Evolutionary conservation across 1,140 invertebrate species (phyloP).

Genomic region (Drosophila rufa): DNA sequence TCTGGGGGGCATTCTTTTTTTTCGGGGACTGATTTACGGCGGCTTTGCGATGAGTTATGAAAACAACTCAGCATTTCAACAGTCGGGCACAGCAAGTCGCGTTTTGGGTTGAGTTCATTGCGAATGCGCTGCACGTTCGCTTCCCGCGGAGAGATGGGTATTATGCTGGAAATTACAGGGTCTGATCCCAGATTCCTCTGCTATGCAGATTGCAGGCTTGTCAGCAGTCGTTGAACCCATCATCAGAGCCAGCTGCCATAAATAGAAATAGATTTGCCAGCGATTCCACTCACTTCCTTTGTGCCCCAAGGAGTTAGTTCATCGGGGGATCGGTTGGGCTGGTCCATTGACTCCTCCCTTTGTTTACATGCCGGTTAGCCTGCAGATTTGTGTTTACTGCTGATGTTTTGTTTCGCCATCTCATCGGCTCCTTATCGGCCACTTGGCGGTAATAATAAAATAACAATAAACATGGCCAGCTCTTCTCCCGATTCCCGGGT

Average conservation of each 20-base stretch:
- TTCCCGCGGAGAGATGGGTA: constrained; percentile 22
- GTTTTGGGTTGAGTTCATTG: constrained; percentile 12
- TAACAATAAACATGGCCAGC: constrained; percentile 54
- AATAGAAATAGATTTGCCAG: constrained; percentile 40
- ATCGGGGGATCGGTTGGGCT: not conserved
- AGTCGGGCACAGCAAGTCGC: constrained; percentile 26
- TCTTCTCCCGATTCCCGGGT: not conserved
- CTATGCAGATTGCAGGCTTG: constrained; percentile 27
- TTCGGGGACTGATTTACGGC: constrained; percentile 66
- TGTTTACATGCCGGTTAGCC: constrained; percentile 47
- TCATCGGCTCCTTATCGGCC: constrained; percentile 62
- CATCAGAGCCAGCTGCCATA: constrained; percentile 36
- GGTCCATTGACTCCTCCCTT: constrained; percentile 35
- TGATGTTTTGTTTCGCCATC: constrained; percentile 21
- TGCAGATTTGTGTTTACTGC: constrained; percentile 34
- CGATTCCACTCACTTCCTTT: constrained; percentile 15
- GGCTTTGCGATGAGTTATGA: constrained; percentile 64
- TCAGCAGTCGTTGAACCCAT: constrained; percentile 53
- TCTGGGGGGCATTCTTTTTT: constrained; percentile 17
- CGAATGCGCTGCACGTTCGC: constrained; percentile 54
- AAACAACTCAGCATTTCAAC: constrained; percentile 51
- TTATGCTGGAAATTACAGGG: constrained; percentile 59
- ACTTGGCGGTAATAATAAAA: constrained; percentile 43
- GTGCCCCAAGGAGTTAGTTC: constrained; percentile 13
- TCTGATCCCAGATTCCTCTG: constrained; percentile 3